Conservation (phyloP, 2,113 vertebrate genomes). For the Helogale parvula region DNA sequence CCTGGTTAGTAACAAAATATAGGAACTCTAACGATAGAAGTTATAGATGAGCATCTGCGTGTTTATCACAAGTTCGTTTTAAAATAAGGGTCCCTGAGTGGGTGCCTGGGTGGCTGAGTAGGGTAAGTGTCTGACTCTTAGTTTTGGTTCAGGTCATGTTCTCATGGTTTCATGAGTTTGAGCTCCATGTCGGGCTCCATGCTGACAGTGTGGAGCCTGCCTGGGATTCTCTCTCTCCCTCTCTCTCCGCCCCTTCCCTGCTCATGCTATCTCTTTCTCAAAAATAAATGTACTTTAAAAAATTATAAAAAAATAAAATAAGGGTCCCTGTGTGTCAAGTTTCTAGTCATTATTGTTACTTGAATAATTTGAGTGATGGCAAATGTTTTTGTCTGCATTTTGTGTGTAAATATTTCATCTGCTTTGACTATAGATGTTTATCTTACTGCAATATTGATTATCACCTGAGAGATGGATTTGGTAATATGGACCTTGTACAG, state of each 20-base stretch:
- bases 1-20: neutral
- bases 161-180: too few relatives aligned
- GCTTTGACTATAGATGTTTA: neutral
- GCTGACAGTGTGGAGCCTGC: too few relatives aligned
- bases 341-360: neutral
- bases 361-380: neutral
- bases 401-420: neutral
- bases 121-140: too few relatives aligned
- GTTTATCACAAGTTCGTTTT: neutral
- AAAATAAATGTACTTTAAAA: too few relatives aligned
- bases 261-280: too few relatives aligned
- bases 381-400: slow-evolving; percentile 27
- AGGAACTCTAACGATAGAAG: neutral
- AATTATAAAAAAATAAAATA: neutral
- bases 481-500: neutral
- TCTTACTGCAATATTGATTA: neutral
- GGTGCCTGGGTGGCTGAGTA: too few relatives aligned
- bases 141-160: too few relatives aligned
- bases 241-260: too few relatives aligned
- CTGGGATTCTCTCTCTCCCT: too few relatives aligned
- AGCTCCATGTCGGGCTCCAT: too few relatives aligned
- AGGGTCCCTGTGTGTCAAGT: neutral
- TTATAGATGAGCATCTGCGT: neutral
- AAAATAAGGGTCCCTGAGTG: neutral
- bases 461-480: neutral